Percentiles rank a stretch among this genome's conserved stretches.
phyloP scores from a whole-genome alignment of 2,888 invertebrate genomes.

The Drosophila greeni region DNA sequence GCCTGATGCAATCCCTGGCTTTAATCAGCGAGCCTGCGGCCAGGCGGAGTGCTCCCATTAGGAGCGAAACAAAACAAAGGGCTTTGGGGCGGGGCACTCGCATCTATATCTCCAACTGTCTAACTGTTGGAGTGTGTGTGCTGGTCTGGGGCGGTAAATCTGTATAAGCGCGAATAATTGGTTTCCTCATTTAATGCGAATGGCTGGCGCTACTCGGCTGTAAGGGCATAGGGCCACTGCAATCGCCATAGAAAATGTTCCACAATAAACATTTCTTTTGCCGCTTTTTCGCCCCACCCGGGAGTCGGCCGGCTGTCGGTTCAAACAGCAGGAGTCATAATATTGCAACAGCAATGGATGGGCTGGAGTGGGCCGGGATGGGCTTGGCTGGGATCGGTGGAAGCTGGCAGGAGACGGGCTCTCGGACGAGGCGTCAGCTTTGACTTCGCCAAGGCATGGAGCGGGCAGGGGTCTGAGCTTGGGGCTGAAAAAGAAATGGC shows the following conservation, averaged over 20 bases:
- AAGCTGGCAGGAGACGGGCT: slow-evolving; percentile 13
- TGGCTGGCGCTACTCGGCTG: slow-evolving; percentile 54
- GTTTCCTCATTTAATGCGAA: slow-evolving; percentile 78
- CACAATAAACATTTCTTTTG: slow-evolving; percentile 66
- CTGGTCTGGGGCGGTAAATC: slow-evolving; percentile 65
- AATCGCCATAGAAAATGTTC: slow-evolving; percentile 69
- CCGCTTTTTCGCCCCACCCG: slow-evolving; percentile 21
- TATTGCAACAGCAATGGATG: slow-evolving; percentile 70
- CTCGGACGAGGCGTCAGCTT: slow-evolving; percentile 48
- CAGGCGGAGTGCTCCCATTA: slow-evolving; percentile 40
- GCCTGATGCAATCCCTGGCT: slow-evolving; percentile 41
- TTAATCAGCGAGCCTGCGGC: slow-evolving; percentile 56
- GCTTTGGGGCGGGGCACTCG: slow-evolving; percentile 24
- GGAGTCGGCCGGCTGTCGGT: slow-evolving; percentile 49
- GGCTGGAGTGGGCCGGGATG: slow-evolving; percentile 19
- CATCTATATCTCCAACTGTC: slow-evolving; percentile 46
- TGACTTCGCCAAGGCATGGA: slow-evolving; percentile 47
- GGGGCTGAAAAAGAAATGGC: slow-evolving; percentile 64
- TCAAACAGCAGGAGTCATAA: slow-evolving; percentile 74
- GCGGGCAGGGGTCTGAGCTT: slow-evolving; percentile 20
- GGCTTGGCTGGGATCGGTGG: not conserved
- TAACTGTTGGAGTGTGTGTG: slow-evolving; percentile 44
- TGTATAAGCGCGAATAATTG: slow-evolving; percentile 77
- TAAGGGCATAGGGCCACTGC: slow-evolving; percentile 49
- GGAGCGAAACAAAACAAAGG: slow-evolving; percentile 49